phyloP scores from a whole-genome alignment of 2,113 vertebrate species.

The Microcebus ravelobensis region DNA sequence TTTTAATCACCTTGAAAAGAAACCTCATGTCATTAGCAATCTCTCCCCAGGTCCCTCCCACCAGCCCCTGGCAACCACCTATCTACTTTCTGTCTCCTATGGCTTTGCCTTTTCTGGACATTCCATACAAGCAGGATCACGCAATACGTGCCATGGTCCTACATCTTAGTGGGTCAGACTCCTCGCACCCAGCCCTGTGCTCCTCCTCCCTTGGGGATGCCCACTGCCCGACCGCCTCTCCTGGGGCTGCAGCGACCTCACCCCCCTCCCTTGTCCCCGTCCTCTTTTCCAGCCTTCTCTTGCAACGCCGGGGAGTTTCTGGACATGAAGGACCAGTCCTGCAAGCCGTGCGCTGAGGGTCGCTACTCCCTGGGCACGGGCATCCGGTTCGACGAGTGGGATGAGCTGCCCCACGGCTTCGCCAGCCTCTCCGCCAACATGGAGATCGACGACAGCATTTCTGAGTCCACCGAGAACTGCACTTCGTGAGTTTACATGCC shows the following conservation, averaged over 20 bases:
- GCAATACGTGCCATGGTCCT: background rate
- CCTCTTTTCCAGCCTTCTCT: slow-evolving; percentile 90
- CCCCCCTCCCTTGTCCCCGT: background rate
- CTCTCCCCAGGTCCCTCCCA: background rate
- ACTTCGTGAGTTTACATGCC: slow-evolving; percentile 86
- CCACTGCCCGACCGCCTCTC: background rate
- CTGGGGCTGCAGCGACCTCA: background rate
- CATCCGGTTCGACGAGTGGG: slow-evolving; percentile 94
- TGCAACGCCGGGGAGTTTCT: slow-evolving; percentile 95
- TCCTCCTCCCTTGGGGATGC: background rate
- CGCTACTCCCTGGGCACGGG: slow-evolving; percentile 95
- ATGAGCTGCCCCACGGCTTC: slow-evolving; percentile 92
- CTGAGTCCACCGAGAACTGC: slow-evolving; percentile 85
- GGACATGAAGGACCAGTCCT: slow-evolving; percentile 94
- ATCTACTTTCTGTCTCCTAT: background rate
- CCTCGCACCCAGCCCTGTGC: background rate
- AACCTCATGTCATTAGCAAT: background rate
- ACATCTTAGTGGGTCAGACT: background rate
- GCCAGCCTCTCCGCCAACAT: slow-evolving; percentile 88
- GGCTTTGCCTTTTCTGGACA: background rate
- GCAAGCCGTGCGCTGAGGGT: slow-evolving; percentile 90
- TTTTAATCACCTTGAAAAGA: background rate
- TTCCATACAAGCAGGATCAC: background rate
- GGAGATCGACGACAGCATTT: slow-evolving; percentile 76
- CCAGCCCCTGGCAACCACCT: background rate